Evolutionary conservation across 64 coral and sea anemone genomes (phyloP).

Genomic region (Stichodactyla mertensii): DNA sequence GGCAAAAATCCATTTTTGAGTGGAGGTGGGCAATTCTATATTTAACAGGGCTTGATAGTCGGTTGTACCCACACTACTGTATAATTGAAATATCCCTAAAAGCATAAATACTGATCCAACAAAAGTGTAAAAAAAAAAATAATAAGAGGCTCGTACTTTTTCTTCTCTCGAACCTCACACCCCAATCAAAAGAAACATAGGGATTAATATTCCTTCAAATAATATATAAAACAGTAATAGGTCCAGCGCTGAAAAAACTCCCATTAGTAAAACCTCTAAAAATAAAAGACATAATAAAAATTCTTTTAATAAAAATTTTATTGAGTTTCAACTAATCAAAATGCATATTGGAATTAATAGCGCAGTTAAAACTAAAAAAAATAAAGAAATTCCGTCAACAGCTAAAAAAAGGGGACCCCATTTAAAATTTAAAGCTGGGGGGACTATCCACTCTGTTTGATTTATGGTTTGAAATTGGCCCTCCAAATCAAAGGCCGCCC

Average conservation of each 20-base stretch:
- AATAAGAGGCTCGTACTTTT: slow-evolving; percentile 77
- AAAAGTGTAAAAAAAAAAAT: slow-evolving; percentile 87
- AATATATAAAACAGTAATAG: slow-evolving; percentile 63
- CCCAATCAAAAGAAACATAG: slow-evolving; percentile 61
- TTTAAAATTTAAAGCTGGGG: slow-evolving; percentile 70
- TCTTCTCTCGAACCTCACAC: slow-evolving; percentile 63
- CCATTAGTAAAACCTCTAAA: slow-evolving; percentile 67
- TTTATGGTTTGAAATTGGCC: slow-evolving; percentile 76
- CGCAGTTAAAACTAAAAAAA: slow-evolving; percentile 78
- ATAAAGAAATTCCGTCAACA: slow-evolving; percentile 72
- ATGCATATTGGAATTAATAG: slow-evolving; percentile 70
- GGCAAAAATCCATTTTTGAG: slow-evolving; percentile 64
- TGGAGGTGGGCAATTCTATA: slow-evolving; percentile 42
- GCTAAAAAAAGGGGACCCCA: slow-evolving; percentile 65
- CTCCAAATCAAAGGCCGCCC: slow-evolving; percentile 59
- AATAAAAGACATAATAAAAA: slow-evolving; percentile 68
- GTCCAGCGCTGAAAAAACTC: slow-evolving; percentile 63
- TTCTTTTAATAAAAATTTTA: slow-evolving; percentile 67
- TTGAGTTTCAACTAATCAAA: slow-evolving; percentile 74
- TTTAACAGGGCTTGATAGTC: slow-evolving; percentile 61
- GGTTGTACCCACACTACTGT: slow-evolving; percentile 58
- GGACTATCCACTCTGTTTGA: slow-evolving; percentile 65
- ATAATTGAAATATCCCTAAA: slow-evolving; percentile 51
- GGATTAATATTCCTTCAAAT: slow-evolving; percentile 62
- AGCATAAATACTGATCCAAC: slow-evolving; percentile 71